These are phyloP conservation scores for Nasonia vitripennis DNA, from an alignment of 1,140 invertebrate genomes.

Conservation along the genomic window DNA sequence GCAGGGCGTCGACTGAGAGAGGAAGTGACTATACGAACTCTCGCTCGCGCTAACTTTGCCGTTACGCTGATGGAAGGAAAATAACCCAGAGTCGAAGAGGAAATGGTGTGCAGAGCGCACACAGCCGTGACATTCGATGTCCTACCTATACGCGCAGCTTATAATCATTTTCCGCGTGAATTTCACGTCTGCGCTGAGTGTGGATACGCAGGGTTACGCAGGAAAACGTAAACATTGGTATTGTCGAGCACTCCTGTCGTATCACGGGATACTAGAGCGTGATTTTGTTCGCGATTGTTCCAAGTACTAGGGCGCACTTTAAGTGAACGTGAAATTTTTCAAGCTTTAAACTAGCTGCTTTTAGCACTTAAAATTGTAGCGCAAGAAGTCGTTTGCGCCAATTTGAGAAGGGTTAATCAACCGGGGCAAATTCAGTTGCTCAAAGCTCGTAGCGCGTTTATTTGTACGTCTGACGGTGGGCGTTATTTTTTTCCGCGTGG, in stretches of 20 bases:
- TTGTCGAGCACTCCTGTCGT: too few relatives aligned
- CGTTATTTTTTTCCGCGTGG: not conserved
- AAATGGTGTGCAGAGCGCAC: not conserved
- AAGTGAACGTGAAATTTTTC: not conserved
- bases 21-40: not conserved
- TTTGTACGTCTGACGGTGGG: not conserved
- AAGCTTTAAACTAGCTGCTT: not conserved
- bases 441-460: not conserved
- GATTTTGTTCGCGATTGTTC: too few relatives aligned
- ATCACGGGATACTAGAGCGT: too few relatives aligned
- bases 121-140: slow-evolving; percentile 16
- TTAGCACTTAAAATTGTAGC: not conserved
- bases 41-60: not conserved
- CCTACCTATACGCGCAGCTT: not conserved
- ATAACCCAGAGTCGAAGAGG: slow-evolving; percentile 11
- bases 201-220: too few relatives aligned
- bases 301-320: not conserved
- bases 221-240: too few relatives aligned
- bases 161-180: slow-evolving; percentile 35
- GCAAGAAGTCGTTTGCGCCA: not conserved
- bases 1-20: not conserved
- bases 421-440: not conserved
- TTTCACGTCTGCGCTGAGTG: not conserved
- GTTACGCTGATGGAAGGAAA: slow-evolving; percentile 40
- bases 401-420: not conserved